A percentile compares a stretch with the other conserved stretches of the same genome.
These are phyloP conservation scores for Drosophila obscura DNA, from an alignment of 1,140 invertebrate genomes.

Conservation along the genomic window DNA sequence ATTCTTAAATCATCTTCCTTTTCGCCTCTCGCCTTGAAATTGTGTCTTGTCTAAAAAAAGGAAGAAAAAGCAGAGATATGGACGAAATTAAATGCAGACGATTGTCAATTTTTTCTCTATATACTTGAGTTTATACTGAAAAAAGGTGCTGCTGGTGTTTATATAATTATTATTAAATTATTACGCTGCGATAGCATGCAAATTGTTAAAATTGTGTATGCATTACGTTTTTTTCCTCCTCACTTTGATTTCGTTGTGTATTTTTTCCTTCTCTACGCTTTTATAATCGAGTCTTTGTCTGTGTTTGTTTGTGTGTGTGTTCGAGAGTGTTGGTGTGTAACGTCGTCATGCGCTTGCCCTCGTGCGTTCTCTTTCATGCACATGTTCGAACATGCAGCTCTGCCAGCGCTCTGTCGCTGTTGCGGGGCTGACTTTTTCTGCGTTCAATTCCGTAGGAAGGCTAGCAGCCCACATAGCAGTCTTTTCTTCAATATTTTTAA, in stretches of 20 bases:
- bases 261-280: slow-evolving; percentile 39
- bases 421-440: slow-evolving; percentile 15
- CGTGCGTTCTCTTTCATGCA: slow-evolving; percentile 69
- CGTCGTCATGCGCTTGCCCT: slow-evolving; percentile 75
- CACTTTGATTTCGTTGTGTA: slow-evolving; percentile 57
- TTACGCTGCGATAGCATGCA: slow-evolving; percentile 28
- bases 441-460: slow-evolving; percentile 19
- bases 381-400: slow-evolving; percentile 37
- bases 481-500: slow-evolving; percentile 7
- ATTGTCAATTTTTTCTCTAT: slow-evolving; percentile 39
- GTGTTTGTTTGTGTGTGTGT: slow-evolving; percentile 33
- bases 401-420: slow-evolving; percentile 5
- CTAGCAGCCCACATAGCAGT: not conserved
- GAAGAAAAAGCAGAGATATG: slow-evolving; percentile 8
- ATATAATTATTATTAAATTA: slow-evolving; percentile 53
- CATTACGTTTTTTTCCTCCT: slow-evolving; percentile 58
- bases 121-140: slow-evolving; percentile 53
- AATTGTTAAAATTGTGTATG: slow-evolving; percentile 55
- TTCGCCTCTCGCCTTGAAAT: slow-evolving; percentile 62
- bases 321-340: slow-evolving; percentile 34
- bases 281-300: slow-evolving; percentile 19
- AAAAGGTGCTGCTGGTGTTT: slow-evolving; percentile 56
- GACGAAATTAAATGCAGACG: slow-evolving; percentile 28
- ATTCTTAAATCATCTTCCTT: not conserved
- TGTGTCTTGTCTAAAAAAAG: slow-evolving; percentile 66